A percentile compares a stretch with the other conserved stretches of the same genome.
Evolutionary conservation across 1,140 invertebrate species (phyloP).

Genomic region (Procambarus virginalis): DNA sequence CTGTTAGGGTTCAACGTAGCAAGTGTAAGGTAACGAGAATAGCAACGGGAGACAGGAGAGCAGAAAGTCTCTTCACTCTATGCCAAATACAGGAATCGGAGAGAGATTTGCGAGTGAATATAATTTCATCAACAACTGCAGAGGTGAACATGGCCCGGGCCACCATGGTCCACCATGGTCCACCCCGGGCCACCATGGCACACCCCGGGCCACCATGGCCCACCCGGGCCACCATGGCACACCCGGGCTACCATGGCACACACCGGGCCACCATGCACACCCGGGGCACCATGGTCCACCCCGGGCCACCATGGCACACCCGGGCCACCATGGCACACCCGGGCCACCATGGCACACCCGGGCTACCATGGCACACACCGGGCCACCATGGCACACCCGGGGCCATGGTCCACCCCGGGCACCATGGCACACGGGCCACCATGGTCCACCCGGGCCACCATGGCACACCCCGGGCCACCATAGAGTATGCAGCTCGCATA

Average conservation of each 20-base stretch:
- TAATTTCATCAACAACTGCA: not conserved
- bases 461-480: not conserved
- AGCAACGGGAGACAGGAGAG: too few relatives aligned
- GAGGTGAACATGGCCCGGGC: too few relatives aligned
- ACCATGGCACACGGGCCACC: too few relatives aligned
- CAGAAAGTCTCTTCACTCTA: too few relatives aligned
- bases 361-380: not conserved
- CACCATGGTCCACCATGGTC: not conserved
- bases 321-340: not conserved
- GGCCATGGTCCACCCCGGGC: not conserved
- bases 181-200: not conserved
- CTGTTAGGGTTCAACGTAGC: too few relatives aligned
- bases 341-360: too few relatives aligned
- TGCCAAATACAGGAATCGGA: too few relatives aligned
- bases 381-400: not conserved
- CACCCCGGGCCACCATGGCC: not conserved
- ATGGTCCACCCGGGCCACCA: not conserved
- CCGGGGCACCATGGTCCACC: not conserved
- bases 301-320: not conserved
- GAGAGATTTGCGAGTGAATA: too few relatives aligned
- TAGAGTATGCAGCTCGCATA: not conserved
- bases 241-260: not conserved
- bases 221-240: too few relatives aligned
- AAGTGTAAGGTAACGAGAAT: too few relatives aligned
- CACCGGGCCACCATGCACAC: not conserved